These are phyloP conservation scores for Leptestheria dahalacensis DNA, from an alignment of 1,140 invertebrate species.

Conservation along the genomic window DNA sequence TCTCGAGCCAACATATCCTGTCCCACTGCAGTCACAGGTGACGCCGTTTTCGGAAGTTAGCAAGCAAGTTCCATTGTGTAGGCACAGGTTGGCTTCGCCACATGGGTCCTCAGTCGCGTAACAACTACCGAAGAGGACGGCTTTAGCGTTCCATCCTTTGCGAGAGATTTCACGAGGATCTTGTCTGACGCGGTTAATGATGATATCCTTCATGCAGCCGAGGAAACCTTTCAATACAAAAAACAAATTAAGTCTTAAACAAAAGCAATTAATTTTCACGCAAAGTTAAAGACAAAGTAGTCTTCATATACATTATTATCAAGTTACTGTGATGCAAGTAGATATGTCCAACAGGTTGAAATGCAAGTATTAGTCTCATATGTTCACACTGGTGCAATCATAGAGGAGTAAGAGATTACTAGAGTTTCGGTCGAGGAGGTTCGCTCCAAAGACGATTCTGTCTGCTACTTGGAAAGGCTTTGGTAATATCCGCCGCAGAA, in stretches of 20 bases:
- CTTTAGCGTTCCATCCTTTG: conserved; percentile 56
- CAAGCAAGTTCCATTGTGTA: conserved; percentile 78
- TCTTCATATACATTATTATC: too few species aligned
- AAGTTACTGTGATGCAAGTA: conserved; percentile 18
- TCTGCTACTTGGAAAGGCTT: too few species aligned
- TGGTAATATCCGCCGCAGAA: too few species aligned
- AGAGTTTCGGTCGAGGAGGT: too few species aligned
- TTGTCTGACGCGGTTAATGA: conserved; percentile 54
- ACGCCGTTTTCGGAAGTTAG: conserved; percentile 71
- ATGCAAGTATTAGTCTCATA: too few species aligned
- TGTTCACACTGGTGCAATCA: too few species aligned
- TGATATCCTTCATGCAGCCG: conserved; percentile 75
- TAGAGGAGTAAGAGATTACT: too few species aligned
- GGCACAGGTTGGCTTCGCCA: conserved; percentile 69
- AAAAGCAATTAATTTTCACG: background rate
- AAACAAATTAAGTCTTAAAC: background rate
- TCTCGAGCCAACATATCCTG: conserved; percentile 69
- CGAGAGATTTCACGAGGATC: conserved; percentile 62
- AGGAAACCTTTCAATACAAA: conserved; percentile 45
- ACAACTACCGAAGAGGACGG: conserved; percentile 79
- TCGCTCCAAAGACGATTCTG: too few species aligned
- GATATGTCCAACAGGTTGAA: conserved; percentile 17
- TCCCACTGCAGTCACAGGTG: conserved; percentile 73
- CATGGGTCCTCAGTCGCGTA: conserved; percentile 71
- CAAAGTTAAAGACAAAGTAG: background rate